Conservation (phyloP, 1,140 invertebrate genomes). For the Drosophila ogumai region DNA sequence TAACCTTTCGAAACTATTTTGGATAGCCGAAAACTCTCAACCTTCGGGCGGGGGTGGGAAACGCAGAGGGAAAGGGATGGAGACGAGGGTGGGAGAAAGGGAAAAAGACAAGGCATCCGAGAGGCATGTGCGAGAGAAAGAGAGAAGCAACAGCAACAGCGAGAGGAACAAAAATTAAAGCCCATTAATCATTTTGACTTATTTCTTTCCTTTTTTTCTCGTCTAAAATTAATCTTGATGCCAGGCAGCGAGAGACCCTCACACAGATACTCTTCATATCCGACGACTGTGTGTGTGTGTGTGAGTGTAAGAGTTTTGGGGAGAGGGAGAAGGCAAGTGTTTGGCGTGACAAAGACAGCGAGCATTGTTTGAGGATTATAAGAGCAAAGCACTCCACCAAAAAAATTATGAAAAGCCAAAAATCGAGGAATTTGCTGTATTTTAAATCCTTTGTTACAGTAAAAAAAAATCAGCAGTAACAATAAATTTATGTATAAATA, state of each 20-base stretch:
- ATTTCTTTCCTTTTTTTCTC: slow-evolving; percentile 81
- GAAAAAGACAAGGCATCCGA: slow-evolving; percentile 10
- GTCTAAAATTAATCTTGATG: slow-evolving; percentile 84
- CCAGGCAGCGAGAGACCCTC: slow-evolving; percentile 59
- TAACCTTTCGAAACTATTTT: slow-evolving; percentile 65
- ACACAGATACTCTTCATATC: slow-evolving; percentile 34
- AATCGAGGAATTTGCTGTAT: background rate
- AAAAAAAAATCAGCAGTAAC: background rate
- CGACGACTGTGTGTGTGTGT: background rate
- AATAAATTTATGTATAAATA: too few relatives aligned
- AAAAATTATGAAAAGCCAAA: slow-evolving; percentile 29
- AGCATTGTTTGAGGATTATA: slow-evolving; percentile 63
- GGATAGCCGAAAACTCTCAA: slow-evolving; percentile 39
- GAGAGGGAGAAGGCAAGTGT: slow-evolving; percentile 21
- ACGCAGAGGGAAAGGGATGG: background rate
- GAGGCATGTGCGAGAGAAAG: slow-evolving; percentile 22
- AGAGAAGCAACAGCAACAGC: slow-evolving; percentile 13
- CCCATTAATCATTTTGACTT: slow-evolving; percentile 84
- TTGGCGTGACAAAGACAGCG: slow-evolving; percentile 27
- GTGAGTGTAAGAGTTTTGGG: slow-evolving; percentile 20
- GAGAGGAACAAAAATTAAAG: slow-evolving; percentile 76
- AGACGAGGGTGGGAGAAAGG: slow-evolving; percentile 6
- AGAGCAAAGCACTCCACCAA: slow-evolving; percentile 46
- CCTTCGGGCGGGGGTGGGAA: slow-evolving; percentile 30
- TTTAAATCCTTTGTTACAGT: background rate